phyloP scores from a whole-genome alignment of 2,113 vertebrate genomes.

The Chauna torquata region DNA sequence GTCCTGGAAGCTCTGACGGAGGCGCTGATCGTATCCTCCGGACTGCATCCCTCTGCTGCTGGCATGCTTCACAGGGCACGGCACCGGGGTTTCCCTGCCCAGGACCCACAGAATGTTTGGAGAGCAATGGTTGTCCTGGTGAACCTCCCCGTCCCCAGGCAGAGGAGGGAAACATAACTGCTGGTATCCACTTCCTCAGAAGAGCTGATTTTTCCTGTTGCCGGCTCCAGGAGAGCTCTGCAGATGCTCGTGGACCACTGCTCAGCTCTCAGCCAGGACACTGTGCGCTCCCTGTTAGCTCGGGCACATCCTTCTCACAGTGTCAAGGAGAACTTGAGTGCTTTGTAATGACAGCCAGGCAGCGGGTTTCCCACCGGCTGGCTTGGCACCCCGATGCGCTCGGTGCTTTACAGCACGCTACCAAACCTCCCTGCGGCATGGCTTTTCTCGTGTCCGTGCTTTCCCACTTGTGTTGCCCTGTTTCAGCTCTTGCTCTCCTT shows the following conservation, averaged over 20 bases:
- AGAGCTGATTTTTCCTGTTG: neutral
- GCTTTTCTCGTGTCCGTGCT: rapidly evolving
- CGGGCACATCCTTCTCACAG: neutral
- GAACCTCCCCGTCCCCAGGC: neutral
- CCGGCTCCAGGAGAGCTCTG: neutral
- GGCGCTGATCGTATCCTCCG: rapidly evolving
- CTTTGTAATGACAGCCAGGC: neutral
- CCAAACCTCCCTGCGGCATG: rapidly evolving
- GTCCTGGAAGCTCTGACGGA: neutral
- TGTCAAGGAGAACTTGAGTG: neutral
- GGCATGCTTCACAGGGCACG: rapidly evolving
- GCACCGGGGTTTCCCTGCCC: neutral
- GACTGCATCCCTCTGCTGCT: neutral
- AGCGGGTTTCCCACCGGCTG: neutral
- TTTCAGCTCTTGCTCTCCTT: neutral
- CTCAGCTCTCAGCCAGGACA: neutral
- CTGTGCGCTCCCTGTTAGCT: neutral
- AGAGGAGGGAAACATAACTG: neutral
- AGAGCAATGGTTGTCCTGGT: neutral
- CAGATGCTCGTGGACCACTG: neutral
- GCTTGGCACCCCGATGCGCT: rapidly evolving
- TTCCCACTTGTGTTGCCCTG: rapidly evolving
- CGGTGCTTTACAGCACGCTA: rapidly evolving
- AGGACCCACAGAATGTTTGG: neutral
- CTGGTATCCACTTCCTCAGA: rapidly evolving